These are phyloP conservation scores for Lacerta bilineata DNA, from an alignment of 2,797 vertebrate genomes.

Conservation along the genomic window DNA sequence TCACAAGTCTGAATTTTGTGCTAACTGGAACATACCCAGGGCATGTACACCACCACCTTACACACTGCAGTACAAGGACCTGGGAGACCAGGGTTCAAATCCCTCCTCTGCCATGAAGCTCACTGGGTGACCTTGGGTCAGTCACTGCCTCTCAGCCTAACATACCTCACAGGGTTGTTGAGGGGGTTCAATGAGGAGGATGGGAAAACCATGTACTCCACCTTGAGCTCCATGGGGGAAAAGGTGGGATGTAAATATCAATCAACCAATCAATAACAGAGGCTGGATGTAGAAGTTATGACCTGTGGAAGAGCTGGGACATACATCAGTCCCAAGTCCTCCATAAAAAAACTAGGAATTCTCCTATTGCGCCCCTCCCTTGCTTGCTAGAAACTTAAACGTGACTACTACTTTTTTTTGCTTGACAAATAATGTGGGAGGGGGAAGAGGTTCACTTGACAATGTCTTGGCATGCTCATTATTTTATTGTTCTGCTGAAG, in stretches of 20 bases:
- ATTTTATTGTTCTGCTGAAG: conserved; percentile 25
- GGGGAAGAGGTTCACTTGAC: neutral
- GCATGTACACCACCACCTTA: neutral
- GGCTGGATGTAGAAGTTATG: neutral
- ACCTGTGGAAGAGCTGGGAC: neutral
- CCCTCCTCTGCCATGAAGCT: too few species aligned
- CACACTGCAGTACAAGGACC: neutral
- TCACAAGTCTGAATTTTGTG: neutral
- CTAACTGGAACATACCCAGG: neutral
- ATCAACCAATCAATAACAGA: neutral
- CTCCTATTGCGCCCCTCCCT: neutral
- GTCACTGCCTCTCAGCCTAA: too few species aligned
- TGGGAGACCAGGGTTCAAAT: too few species aligned
- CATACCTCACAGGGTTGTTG: too few species aligned
- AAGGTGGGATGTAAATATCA: too few species aligned
- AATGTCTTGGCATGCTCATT: accelerated
- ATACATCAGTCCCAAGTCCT: neutral
- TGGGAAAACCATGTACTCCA: too few species aligned
- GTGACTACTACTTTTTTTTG: conserved; percentile 14
- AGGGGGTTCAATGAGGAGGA: too few species aligned
- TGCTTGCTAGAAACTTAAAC: neutral
- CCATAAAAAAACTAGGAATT: neutral
- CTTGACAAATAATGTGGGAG: neutral
- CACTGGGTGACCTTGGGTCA: too few species aligned
- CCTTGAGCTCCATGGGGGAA: too few species aligned